Evolutionary conservation across 2,113 vertebrate species (phyloP).

Genomic region (Pseudois nayaur): DNA sequence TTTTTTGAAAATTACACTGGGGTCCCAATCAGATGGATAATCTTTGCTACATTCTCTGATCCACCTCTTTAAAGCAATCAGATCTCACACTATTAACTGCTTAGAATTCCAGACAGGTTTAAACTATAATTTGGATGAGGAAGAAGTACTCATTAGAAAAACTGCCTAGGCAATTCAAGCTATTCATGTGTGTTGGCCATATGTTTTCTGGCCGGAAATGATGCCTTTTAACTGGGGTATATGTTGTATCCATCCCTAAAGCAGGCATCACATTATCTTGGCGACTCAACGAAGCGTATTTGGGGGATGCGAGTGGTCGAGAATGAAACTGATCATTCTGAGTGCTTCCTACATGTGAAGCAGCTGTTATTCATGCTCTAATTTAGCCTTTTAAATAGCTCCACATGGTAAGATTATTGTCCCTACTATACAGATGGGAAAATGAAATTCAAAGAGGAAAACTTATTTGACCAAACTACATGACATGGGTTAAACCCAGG

Average conservation of each 20-base stretch:
- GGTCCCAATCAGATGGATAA: background rate
- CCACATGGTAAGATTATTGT: background rate
- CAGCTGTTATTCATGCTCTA: constrained; percentile 4
- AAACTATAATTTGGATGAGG: constrained; percentile 4
- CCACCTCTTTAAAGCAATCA: constrained; percentile 15
- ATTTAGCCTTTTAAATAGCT: background rate
- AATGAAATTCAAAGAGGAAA: background rate
- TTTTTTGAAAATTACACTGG: background rate
- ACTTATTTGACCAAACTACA: background rate
- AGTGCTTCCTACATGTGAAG: background rate
- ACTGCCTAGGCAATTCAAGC: constrained; percentile 44
- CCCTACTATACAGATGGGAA: background rate
- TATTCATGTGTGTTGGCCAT: constrained; percentile 47
- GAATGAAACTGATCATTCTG: background rate
- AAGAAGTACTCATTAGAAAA: constrained; percentile 54
- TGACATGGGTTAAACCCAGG: background rate
- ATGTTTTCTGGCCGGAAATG: constrained; percentile 38
- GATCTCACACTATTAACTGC: background rate
- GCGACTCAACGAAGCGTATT: constrained; percentile 33
- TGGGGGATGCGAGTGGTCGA: background rate
- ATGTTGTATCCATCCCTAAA: constrained; percentile 18
- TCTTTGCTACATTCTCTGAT: background rate
- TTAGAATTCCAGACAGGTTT: constrained; percentile 41
- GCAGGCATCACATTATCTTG: constrained; percentile 28
- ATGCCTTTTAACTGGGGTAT: constrained; percentile 23